Conservation (phyloP, 2,888 invertebrate species). For the Microdon myrmicae region DNA sequence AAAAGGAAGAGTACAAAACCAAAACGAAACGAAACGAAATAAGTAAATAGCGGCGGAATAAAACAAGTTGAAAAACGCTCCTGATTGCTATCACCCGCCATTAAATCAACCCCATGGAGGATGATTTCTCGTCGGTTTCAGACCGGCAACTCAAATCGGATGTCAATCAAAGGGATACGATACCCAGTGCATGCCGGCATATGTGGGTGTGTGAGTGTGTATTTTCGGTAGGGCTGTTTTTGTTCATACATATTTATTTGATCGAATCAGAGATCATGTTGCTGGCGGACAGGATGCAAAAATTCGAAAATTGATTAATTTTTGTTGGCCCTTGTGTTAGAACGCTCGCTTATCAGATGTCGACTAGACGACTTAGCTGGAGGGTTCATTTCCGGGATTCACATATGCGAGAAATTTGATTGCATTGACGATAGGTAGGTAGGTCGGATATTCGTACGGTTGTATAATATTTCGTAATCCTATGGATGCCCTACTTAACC, state of each 20-base stretch:
- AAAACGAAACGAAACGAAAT: no score
- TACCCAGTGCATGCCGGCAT: constrained; percentile 12
- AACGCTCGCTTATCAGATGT: constrained; percentile 31
- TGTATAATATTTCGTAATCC: no score
- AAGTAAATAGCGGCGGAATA: no score
- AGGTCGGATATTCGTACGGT: no score
- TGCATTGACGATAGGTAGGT: no score
- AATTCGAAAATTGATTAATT: constrained; percentile 52
- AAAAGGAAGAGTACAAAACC: no score
- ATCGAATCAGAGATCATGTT: constrained; percentile 51
- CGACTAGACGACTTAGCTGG: constrained; percentile 7
- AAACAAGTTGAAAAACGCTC: constrained; percentile 24
- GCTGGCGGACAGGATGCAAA: constrained; percentile 43
- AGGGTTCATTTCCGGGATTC: no score
- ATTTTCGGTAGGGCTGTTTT: no score
- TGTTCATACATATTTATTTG: constrained; percentile 44
- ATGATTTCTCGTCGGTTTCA: constrained; percentile 8
- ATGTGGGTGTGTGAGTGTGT: constrained; percentile 5
- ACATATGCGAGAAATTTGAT: no score
- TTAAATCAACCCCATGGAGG: constrained; percentile 37
- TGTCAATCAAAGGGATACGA: constrained; percentile 48
- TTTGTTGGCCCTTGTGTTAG: constrained; percentile 24
- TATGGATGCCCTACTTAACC: no score
- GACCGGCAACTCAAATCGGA: constrained; percentile 33
- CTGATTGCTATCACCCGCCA: constrained; percentile 50